Percentiles rank a stretch among this genome's conserved stretches.
Conservation (phyloP, 2,797 vertebrate species). For the Lepus oiostolus region DNA sequence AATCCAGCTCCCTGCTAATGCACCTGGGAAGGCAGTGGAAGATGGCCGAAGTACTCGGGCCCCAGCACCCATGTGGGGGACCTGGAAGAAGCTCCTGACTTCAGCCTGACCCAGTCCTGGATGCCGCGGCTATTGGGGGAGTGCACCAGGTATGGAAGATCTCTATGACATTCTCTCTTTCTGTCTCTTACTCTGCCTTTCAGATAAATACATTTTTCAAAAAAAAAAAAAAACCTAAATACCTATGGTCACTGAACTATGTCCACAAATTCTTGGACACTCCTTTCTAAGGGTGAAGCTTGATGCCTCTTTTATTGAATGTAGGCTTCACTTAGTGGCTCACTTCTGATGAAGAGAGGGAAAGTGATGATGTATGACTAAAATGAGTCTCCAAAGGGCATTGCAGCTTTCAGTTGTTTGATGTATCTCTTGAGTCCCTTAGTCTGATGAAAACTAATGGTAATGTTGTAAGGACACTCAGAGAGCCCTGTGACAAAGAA, state of each 20-base stretch:
- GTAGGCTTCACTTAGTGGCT: not conserved
- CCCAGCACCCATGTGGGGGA: no score
- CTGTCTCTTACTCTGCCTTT: no score
- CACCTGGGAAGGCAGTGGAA: no score
- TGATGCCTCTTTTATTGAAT: not conserved
- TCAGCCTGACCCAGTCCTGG: no score
- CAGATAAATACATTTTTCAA: no score
- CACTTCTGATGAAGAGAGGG: slow-evolving; percentile 18
- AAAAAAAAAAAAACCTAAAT: not conserved
- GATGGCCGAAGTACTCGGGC: no score
- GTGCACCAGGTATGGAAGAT: no score
- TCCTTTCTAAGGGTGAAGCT: not conserved
- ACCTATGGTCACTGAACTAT: not conserved
- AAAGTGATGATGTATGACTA: not conserved
- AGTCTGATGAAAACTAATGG: not conserved
- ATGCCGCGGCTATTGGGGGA: no score
- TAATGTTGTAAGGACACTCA: not conserved
- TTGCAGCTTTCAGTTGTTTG: not conserved
- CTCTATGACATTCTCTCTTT: no score
- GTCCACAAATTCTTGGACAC: not conserved
- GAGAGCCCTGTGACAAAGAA: not conserved
- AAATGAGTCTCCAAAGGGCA: not conserved
- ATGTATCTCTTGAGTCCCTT: not conserved
- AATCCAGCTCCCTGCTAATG: no score
- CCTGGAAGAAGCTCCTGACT: no score